These are phyloP conservation scores for Rhopalosiphum maidis DNA, from an alignment of 1,140 invertebrate species.

Conservation along the genomic window DNA sequence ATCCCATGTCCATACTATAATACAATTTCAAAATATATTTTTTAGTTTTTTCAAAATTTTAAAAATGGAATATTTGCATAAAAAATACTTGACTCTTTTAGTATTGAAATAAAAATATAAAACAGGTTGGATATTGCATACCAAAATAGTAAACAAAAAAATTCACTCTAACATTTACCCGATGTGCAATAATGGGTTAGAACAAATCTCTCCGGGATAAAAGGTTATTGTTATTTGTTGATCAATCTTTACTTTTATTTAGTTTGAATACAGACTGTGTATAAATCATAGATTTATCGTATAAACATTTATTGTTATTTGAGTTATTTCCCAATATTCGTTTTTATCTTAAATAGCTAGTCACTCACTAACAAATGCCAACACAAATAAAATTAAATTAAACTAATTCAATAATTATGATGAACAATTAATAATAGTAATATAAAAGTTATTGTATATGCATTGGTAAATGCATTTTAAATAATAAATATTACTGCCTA, in stretches of 20 bases:
- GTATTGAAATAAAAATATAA: no score
- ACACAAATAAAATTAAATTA: background rate
- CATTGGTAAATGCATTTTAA: background rate
- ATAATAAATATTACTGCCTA: background rate
- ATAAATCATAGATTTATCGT: background rate
- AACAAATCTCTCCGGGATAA: background rate
- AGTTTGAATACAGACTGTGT: background rate
- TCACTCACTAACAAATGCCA: background rate
- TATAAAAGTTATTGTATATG: background rate
- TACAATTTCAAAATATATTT: background rate
- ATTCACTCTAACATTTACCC: background rate
- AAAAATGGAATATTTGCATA: background rate
- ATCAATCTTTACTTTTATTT: background rate
- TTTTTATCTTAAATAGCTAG: background rate
- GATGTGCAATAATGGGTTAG: background rate
- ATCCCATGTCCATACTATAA: background rate
- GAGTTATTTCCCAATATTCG: background rate
- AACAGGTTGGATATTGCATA: background rate
- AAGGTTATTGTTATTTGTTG: background rate
- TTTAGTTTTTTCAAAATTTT: background rate
- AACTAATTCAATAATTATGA: background rate
- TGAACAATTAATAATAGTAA: background rate
- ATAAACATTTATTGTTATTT: background rate
- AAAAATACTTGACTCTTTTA: background rate
- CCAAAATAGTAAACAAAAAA: background rate